Percentiles rank a stretch among this genome's conserved stretches.
phyloP scores from a whole-genome alignment of 2,113 vertebrate species.

The Perognathus longimembris region DNA sequence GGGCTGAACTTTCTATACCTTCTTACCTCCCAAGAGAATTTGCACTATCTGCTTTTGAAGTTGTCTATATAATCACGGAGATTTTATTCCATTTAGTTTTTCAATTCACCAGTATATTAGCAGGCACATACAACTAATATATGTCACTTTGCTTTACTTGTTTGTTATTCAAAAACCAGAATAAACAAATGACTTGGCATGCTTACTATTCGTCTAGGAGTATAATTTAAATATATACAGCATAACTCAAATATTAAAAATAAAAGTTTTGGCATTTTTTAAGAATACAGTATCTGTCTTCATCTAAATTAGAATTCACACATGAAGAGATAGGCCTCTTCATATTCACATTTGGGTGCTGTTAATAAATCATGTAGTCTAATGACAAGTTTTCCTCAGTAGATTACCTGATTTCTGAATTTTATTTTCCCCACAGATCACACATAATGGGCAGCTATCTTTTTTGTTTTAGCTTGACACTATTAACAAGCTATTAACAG shows the following conservation, averaged over 20 bases:
- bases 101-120: neutral
- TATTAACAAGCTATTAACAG: neutral
- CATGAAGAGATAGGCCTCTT: neutral
- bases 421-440: neutral
- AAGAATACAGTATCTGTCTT: neutral
- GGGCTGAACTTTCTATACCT: neutral
- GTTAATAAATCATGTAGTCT: neutral
- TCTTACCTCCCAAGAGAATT: neutral
- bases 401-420: neutral
- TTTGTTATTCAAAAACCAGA: neutral
- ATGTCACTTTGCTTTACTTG: neutral
- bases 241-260: slow-evolving; percentile 12
- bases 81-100: neutral
- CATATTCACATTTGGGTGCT: neutral
- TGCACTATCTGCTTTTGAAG: neutral
- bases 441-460: neutral
- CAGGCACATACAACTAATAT: neutral
- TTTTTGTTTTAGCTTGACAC: neutral
- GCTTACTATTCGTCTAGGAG: neutral
- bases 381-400: neutral
- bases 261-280: neutral
- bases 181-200: neutral
- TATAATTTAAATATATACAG: neutral
- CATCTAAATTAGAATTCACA: neutral
- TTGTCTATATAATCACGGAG: neutral